Base-by-base conservation (phyloP, 2,888 invertebrate species). In the Physocephala rufipes region DNA sequence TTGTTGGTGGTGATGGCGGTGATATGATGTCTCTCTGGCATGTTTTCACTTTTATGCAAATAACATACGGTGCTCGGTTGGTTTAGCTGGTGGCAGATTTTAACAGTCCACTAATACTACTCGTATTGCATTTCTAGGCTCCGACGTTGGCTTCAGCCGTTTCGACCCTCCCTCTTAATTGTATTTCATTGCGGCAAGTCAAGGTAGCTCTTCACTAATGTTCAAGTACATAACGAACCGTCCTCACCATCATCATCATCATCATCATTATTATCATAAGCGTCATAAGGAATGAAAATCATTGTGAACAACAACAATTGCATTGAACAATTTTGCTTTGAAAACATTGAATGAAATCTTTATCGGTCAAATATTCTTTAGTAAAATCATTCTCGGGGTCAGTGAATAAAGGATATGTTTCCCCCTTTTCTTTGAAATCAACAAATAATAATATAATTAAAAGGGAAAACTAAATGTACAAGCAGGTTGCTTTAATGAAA, bases 1-100 rank as follows among this genome's bases (percentile, higher is more conserved):
- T 67, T 69, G 69, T 43, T 69, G 26, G 47, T 64, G 15, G 21
- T 59, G 28, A 9, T 13, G 73, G 73, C 70, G 75, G 71, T 76
- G 75, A 79, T 79, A 78, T 79, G 21, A 26, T 24, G 9, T 21
- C 28, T 21, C 24, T 21, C 47, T 47, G 26, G 30, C n/a, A 28
- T 28, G 53, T 43, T 66, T 19, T 30, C 55, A 45, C 53, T 62
- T 67, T 71, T 71, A 71, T 71, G 67, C 71, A 67, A 71, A 71
- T 71, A 71, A 55, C 67, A 63, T n/a, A n/a, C n/a, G n/a, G 36
- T 9, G 9, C 36, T 7, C 36, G 9, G 36, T 36, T 36, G 16
- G 49, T n/a, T 49, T 58, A 58, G 70, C 47, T 71, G 58, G 65
- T 61, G 61, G 61, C 65, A 59, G 43, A 53, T 61, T 64, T 45